Base-by-base conservation (phyloP, 1,140 invertebrate genomes). In the Zaprionus gabonicus region DNA sequence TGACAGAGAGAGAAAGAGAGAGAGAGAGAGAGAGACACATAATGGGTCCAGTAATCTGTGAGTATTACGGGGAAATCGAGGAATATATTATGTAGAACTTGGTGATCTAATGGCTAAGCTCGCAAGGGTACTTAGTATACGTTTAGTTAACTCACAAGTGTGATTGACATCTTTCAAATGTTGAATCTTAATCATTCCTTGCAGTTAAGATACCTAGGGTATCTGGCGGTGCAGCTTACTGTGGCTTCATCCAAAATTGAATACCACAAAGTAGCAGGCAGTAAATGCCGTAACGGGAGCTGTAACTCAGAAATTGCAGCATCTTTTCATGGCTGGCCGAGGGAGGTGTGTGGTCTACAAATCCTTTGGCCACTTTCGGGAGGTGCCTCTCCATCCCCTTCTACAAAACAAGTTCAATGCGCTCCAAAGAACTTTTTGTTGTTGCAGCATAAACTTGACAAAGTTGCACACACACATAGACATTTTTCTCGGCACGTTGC, bases 321-420 rank as follows among this genome's bases (percentile, higher is more conserved):
- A 25, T 13, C 34, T 44, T 67, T 28, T 41, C 13, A 38, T 12
- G 36, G 13, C 12, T 13, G 13, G 13, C 13, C 4, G 13, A 41
- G n/a, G 41, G 6, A 46, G 41, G 23, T 13, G 51, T 46, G 15
- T 36, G 31, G 55, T 31, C 28, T 41, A 27, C 31, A 38, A 57
- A 56, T 65, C 62, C 38, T 68, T 59, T 59, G 44, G 63, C 55
- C 36, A 71, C 68, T 64, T 71, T 71, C 53, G 25, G 25, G 15
- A 44, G 36, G n/a, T 60, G 53, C 53, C 41, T 28, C 46, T 7
- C 23, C 10, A 25, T 53, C 13, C 41, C 7, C n/a, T 9, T 1
- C n/a, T n/a, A 17, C 20, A 25, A n/a, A 56, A 31, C 49, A 74
- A 59, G 65, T 73, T 73, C 70, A 72, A 66, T 72, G 63, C 38